Percentiles rank a stretch among this genome's conserved stretches.
These are phyloP conservation scores for Hyles euphorbiae DNA, from an alignment of 1,140 invertebrate genomes.

Conservation along the genomic window DNA sequence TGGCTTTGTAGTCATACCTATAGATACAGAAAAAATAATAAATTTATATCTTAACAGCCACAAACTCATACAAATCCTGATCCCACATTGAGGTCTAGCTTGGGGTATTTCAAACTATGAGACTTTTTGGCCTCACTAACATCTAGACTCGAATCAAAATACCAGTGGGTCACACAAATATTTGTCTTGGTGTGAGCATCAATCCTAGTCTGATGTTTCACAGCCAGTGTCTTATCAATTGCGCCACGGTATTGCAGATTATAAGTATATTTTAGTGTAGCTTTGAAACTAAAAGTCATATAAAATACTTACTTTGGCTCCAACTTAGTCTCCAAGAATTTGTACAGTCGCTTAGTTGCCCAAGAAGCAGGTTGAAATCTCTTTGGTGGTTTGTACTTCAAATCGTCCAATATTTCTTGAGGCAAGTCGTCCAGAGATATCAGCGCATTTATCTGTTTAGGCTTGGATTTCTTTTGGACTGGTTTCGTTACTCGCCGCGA, in stretches of 20 bases:
- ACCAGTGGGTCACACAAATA: no score
- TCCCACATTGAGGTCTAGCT: no score
- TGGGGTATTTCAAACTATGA: no score
- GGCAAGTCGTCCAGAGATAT: slow-evolving; percentile 34
- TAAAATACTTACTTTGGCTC: slow-evolving; percentile 53
- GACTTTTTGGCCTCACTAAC: no score
- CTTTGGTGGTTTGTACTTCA: slow-evolving; percentile 62
- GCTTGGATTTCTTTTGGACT: slow-evolving; percentile 27
- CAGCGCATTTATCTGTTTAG: slow-evolving; percentile 17
- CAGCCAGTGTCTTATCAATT: no score
- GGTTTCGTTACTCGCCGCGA: slow-evolving; percentile 5
- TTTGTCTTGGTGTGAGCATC: no score
- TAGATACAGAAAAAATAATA: neutral
- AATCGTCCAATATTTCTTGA: slow-evolving; percentile 42
- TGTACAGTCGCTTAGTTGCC: slow-evolving; percentile 58
- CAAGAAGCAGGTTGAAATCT: slow-evolving; percentile 53
- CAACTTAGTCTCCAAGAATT: slow-evolving; percentile 57
- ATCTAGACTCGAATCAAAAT: no score
- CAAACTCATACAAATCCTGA: no score
- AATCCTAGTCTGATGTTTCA: no score
- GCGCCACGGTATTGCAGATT: no score
- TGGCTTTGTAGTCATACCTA: slow-evolving; percentile 62
- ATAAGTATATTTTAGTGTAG: neutral
- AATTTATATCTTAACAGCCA: no score
- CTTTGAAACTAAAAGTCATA: no score